Conservation (phyloP, 1,140 invertebrate genomes). For the Lordiphosa clarofinis region DNA sequence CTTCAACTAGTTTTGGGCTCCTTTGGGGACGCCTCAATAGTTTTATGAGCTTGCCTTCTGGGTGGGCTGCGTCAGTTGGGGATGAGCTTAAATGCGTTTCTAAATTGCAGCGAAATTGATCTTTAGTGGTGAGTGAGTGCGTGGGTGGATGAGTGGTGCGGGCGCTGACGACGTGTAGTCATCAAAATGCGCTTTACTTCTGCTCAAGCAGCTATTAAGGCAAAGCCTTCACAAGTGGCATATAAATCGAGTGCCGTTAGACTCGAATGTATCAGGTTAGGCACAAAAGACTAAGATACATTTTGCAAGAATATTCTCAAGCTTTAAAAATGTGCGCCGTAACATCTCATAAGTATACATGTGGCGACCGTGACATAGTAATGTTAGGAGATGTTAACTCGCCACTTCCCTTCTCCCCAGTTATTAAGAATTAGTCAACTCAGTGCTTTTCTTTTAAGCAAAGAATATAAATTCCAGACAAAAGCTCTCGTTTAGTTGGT, state of each 20-base stretch:
- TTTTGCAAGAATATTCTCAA: too few relatives aligned
- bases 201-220: constrained; percentile 42
- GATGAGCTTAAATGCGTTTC: constrained; percentile 50
- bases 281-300: background rate
- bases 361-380: too few relatives aligned
- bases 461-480: too few relatives aligned
- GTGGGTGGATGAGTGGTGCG: constrained; percentile 5
- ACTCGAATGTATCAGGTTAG: too few relatives aligned
- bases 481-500: too few relatives aligned
- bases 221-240: constrained; percentile 33
- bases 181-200: constrained; percentile 57
- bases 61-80: constrained; percentile 3
- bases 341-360: too few relatives aligned
- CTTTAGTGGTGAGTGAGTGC: constrained; percentile 44
- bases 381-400: too few relatives aligned
- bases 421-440: too few relatives aligned
- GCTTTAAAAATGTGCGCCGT: too few relatives aligned
- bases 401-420: too few relatives aligned
- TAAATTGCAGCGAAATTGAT: constrained; percentile 68
- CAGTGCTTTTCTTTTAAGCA: too few relatives aligned
- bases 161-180: constrained; percentile 47
- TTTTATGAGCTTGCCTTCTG: constrained; percentile 39
- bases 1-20: constrained; percentile 49
- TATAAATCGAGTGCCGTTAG: constrained; percentile 39
- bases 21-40: constrained; percentile 33